Conservation (phyloP, 2,797 vertebrate species). For the Phrynocephalus forsythii region DNA sequence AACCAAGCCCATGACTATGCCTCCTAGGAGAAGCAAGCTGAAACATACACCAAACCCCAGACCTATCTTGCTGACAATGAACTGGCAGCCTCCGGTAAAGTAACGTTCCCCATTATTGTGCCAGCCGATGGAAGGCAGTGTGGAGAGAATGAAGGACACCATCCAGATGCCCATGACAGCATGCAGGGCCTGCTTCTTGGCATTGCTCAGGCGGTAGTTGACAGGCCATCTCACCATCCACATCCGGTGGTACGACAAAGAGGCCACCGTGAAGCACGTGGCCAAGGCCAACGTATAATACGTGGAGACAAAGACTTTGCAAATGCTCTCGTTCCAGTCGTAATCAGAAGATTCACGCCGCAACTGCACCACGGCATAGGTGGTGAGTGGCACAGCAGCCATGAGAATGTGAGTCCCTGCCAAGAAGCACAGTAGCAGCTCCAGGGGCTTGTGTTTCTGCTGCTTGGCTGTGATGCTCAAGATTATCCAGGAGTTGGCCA, state of each 20-base stretch:
- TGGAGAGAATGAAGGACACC: conserved; percentile 85
- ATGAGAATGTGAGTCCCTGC: conserved; percentile 84
- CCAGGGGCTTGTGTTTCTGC: conserved; percentile 84
- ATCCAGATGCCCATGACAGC: conserved; percentile 86
- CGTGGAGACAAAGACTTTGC: conserved; percentile 86
- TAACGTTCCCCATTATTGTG: conserved; percentile 85
- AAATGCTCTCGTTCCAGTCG: conserved; percentile 85
- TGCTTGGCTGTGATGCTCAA: conserved; percentile 84
- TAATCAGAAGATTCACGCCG: conserved; percentile 82
- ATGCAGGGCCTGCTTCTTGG: conserved; percentile 85
- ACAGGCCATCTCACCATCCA: conserved; percentile 88
- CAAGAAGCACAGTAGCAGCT: conserved; percentile 82
- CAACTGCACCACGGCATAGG: conserved; percentile 83
- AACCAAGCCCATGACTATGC: conserved; percentile 83
- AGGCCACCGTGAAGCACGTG: conserved; percentile 85
- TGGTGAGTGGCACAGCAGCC: conserved; percentile 83
- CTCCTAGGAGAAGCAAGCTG: conserved; percentile 82
- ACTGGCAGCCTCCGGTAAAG: conserved; percentile 83
- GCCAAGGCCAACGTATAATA: conserved; percentile 84
- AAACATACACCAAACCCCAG: conserved; percentile 85
- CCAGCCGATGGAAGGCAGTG: conserved; percentile 85
- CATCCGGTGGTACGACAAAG: conserved; percentile 86
- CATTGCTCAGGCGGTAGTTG: conserved; percentile 84
- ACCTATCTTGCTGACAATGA: conserved; percentile 85
- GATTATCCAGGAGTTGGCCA: conserved; percentile 86